These are phyloP conservation scores for Pangasius macronema DNA, from an alignment of 2,797 vertebrate genomes.

Conservation along the genomic window DNA sequence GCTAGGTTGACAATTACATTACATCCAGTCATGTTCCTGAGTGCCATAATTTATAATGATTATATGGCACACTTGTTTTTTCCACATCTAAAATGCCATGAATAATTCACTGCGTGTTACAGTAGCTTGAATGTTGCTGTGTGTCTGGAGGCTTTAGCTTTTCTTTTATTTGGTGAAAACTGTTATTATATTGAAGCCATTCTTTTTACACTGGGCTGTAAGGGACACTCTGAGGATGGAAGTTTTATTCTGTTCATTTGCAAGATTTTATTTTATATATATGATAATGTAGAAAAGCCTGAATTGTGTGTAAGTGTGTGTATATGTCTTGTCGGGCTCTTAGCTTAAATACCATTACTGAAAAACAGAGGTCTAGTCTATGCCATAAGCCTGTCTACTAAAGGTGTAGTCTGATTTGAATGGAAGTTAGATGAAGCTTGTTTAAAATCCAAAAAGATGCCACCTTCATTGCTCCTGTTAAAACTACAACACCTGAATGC, in stretches of 20 bases:
- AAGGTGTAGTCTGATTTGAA: background rate
- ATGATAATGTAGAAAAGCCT: background rate
- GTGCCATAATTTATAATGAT: background rate
- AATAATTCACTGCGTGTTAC: conserved; percentile 18
- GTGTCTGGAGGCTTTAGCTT: background rate
- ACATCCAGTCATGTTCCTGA: background rate
- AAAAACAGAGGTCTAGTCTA: background rate
- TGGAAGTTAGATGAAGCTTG: background rate
- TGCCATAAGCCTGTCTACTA: background rate
- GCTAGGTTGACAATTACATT: conserved; percentile 2
- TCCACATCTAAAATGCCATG: conserved; percentile 23
- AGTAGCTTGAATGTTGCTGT: background rate
- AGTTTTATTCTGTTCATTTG: background rate
- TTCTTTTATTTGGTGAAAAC: background rate
- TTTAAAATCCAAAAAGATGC: background rate
- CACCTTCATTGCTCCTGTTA: background rate
- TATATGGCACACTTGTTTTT: conserved; percentile 10
- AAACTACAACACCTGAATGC: background rate
- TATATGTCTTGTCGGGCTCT: background rate
- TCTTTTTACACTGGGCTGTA: background rate
- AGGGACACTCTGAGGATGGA: background rate
- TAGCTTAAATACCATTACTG: background rate
- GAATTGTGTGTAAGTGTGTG: background rate
- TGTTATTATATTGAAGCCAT: background rate
- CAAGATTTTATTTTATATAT: background rate